Evolutionary conservation across 1,140 invertebrate species (phyloP), one percentile per base, ranked within the genome.

Genomic region (Drosophila sturtevanti): DNA sequence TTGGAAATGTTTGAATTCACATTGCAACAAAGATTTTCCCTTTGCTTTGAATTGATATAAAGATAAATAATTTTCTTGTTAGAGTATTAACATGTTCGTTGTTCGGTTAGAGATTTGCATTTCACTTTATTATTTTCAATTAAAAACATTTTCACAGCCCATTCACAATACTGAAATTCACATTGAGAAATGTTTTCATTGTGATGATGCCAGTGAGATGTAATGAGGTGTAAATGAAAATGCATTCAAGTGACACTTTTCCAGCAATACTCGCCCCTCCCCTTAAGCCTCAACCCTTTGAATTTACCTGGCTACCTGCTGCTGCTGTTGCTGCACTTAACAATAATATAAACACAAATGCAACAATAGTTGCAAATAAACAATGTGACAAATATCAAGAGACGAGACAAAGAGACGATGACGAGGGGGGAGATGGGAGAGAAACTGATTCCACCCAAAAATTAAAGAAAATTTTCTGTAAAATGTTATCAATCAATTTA

Each of bases 51-150:
- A n/a, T n/a, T 52, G 0, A 4, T 2, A 51, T 4, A 24, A 22
- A 54, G 2, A 14, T 1, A n/a, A 27, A 14, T 2, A 5, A 12
- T 31, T 4, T 7, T 31, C 1, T 31, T 6, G 27, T 31, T 58
- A 80, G 78, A 18, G 78, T 66, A 63, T 55, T 1, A 4, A 4
- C 0, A 22, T 41, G 12, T 44, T 70, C 63, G 65, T 24, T 24
- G 3, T 9, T 10, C 22, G 21, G 35, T 52, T 56, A 79, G 37
- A 67, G 61, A 71, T 79, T 62, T 65, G 69, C 74, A 66, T 61
- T 75, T 70, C 84, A 84, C 80, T 89, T 89, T 89, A 89, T 89
- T 89, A 85, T 89, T 89, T 89, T 89, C 84, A 89, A 89, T 89
- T 89, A 89, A 89, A 89, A 89, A 89, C 84, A 89, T 87, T 79